Evolutionary conservation across 1,140 invertebrate species (phyloP).

Genomic region (Trinorchestia longiramus): DNA sequence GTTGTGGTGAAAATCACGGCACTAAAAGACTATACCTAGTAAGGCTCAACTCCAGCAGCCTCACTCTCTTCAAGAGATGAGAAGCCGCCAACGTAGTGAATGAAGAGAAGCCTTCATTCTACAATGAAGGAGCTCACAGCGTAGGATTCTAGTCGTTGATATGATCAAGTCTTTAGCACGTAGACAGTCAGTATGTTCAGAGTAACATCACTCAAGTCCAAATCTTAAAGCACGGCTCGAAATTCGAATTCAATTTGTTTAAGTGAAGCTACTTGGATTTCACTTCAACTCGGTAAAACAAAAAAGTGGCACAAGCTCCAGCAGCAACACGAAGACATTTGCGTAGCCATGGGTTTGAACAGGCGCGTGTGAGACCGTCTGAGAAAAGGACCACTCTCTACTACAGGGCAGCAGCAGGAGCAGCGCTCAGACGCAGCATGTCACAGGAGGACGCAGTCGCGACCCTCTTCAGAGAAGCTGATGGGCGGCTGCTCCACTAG

Average conservation of each 20-base stretch:
- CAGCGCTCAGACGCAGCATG: neutral
- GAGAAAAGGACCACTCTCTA: too few relatives aligned
- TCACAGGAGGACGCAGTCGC: neutral
- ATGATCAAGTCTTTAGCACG: neutral
- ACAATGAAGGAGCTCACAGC: neutral
- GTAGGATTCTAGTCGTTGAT: neutral
- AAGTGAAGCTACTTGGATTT: neutral
- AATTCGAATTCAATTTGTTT: neutral
- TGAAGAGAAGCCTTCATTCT: too few relatives aligned
- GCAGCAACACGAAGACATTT: neutral
- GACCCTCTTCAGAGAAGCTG: neutral
- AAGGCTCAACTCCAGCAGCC: too few relatives aligned
- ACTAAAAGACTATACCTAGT: too few relatives aligned
- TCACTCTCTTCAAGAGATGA: too few relatives aligned
- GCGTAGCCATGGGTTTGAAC: too few relatives aligned
- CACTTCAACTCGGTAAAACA: neutral
- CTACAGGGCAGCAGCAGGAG: neutral
- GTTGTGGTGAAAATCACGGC: neutral
- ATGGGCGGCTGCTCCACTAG: constrained; percentile 25
- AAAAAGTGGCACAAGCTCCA: neutral
- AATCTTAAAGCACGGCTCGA: neutral
- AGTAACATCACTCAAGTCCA: neutral
- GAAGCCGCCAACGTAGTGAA: too few relatives aligned
- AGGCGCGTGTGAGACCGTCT: too few relatives aligned
- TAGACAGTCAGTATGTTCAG: neutral